Percentiles rank a stretch among this genome's conserved stretches.
Conservation (phyloP, 2,797 vertebrate species). For the Sparidentex hasta region DNA sequence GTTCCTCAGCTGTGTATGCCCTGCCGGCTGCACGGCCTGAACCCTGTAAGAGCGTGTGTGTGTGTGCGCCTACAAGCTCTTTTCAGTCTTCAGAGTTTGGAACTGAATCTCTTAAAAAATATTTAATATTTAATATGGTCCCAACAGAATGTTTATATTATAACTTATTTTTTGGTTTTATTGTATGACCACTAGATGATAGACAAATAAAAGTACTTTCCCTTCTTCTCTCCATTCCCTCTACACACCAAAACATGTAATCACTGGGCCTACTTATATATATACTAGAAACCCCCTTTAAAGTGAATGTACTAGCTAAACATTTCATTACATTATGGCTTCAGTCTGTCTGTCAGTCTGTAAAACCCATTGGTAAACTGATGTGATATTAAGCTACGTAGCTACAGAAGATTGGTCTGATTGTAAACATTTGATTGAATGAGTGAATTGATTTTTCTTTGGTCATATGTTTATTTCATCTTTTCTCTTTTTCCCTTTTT, state of each 20-base stretch:
- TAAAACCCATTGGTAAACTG: background rate
- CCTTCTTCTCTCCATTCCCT: too few species aligned
- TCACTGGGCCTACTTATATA: too few species aligned
- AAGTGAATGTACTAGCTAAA: too few species aligned
- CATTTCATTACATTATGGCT: background rate
- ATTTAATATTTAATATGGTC: background rate
- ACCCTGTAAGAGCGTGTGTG: slow-evolving; percentile 86
- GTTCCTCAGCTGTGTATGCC: slow-evolving; percentile 92
- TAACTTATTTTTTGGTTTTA: background rate
- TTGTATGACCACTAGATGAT: background rate
- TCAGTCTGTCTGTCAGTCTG: background rate
- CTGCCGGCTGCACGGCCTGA: slow-evolving; percentile 88
- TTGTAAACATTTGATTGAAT: background rate
- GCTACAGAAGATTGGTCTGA: background rate
- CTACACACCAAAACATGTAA: too few species aligned
- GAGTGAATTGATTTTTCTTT: background rate
- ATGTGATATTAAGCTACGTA: too few species aligned
- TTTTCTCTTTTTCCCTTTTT: background rate
- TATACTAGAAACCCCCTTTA: too few species aligned
- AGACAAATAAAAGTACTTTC: background rate
- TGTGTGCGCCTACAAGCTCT: background rate
- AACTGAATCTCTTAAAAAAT: background rate
- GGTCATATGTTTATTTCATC: background rate
- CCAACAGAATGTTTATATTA: background rate
- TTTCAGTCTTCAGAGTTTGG: background rate